These are phyloP conservation scores for Upupa epops DNA, from an alignment of 2,113 vertebrate species.

Conservation along the genomic window DNA sequence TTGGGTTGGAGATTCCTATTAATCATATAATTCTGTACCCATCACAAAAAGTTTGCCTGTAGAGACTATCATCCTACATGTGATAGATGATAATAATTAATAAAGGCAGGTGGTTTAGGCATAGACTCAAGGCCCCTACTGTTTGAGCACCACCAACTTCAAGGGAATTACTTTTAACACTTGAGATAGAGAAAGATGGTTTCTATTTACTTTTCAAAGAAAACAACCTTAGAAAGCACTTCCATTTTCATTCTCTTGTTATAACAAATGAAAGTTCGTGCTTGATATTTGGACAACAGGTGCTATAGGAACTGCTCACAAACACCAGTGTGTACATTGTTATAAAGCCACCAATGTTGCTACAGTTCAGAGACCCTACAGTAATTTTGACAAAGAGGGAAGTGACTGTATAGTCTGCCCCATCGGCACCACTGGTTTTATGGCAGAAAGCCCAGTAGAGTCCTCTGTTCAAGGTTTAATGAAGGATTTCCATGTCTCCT, in stretches of 20 bases:
- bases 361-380: not conserved
- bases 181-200: not conserved
- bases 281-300: not conserved
- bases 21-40: not conserved
- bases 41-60: not conserved
- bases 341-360: accelerated
- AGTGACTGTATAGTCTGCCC: not conserved
- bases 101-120: conserved; percentile 7
- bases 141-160: not conserved
- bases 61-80: not conserved
- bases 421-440: not conserved
- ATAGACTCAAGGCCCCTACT: not conserved
- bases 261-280: not conserved
- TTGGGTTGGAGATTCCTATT: not conserved
- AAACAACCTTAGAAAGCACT: not conserved
- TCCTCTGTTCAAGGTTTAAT: not conserved
- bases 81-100: conserved; percentile 30
- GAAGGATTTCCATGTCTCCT: not conserved
- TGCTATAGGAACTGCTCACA: not conserved
- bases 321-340: not conserved
- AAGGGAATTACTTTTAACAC: not conserved
- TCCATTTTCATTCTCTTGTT: not conserved
- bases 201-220: not conserved
- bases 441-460: not conserved
- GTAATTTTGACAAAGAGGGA: not conserved